These are phyloP conservation scores for Characodon lateralis DNA, from an alignment of 2,797 vertebrate species.

Conservation along the genomic window DNA sequence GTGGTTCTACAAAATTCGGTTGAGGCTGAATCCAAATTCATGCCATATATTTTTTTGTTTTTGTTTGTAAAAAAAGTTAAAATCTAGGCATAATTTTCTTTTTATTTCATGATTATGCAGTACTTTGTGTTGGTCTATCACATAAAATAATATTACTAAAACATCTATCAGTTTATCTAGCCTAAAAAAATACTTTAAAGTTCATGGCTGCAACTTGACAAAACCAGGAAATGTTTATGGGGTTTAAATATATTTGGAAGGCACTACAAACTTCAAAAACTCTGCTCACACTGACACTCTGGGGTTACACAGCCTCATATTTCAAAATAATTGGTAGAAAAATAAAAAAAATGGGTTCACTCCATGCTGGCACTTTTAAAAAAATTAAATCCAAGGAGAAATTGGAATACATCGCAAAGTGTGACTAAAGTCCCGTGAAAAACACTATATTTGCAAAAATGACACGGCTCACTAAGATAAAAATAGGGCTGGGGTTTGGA, in stretches of 20 bases:
- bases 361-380: conserved; percentile 1
- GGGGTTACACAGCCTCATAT: neutral
- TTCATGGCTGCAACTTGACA: neutral
- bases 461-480: conserved; percentile 44
- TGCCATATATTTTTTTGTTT: neutral
- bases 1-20: neutral
- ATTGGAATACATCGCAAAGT: conserved; percentile 33
- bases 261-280: neutral
- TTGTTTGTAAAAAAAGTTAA: neutral
- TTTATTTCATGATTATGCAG: neutral
- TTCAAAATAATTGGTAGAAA: no score
- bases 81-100: neutral
- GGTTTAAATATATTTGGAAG: neutral
- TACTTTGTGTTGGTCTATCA: neutral
- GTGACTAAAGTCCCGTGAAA: conserved; percentile 56
- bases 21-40: neutral
- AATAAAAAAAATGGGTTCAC: neutral
- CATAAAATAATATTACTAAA: neutral
- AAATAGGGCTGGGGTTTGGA: conserved; percentile 52
- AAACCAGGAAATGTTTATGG: neutral
- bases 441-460: conserved; percentile 60
- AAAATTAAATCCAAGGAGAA: conserved; percentile 11
- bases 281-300: neutral
- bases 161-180: neutral
- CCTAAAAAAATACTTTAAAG: neutral